Evolutionary conservation across 2,113 vertebrate genomes (phyloP).

Genomic region (Embiotoca jacksoni): DNA sequence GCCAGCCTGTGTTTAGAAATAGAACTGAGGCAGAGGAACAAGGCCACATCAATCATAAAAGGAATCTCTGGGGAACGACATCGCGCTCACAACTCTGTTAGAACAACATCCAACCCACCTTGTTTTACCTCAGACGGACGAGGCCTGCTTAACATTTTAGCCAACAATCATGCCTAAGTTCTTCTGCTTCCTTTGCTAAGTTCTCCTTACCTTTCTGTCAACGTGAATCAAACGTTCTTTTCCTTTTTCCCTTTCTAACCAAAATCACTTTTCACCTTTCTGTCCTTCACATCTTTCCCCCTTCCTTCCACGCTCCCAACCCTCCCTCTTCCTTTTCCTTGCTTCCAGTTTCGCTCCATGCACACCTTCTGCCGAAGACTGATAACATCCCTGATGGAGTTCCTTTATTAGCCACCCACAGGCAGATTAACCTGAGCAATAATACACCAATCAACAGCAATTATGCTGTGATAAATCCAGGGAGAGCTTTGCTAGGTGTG

Average conservation of each 20-base stretch:
- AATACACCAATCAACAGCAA: constrained; percentile 82
- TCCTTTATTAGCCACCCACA: constrained; percentile 80
- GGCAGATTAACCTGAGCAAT: constrained; percentile 77
- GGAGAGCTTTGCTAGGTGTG: constrained; percentile 65
- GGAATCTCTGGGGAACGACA: constrained; percentile 46
- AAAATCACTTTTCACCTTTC: constrained; percentile 13
- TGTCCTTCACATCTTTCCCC: neutral
- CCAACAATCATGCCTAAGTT: neutral
- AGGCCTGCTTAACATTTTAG: constrained; percentile 14
- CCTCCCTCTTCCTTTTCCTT: constrained; percentile 15
- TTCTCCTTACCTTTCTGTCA: constrained; percentile 45
- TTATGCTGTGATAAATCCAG: constrained; percentile 76
- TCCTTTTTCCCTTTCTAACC: neutral
- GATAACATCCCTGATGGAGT: constrained; percentile 78
- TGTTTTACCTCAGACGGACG: constrained; percentile 20
- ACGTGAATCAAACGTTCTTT: constrained; percentile 26
- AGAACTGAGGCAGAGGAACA: constrained; percentile 61
- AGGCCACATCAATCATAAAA: constrained; percentile 73
- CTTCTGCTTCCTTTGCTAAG: constrained; percentile 9
- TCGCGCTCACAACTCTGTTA: constrained; percentile 58
- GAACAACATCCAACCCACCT: constrained; percentile 61
- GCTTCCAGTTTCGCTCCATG: constrained; percentile 52
- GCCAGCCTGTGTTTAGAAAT: constrained; percentile 63
- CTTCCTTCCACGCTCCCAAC: neutral
- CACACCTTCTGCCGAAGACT: constrained; percentile 68